A percentile compares a stretch with the other conserved stretches of the same genome.
phyloP scores from a whole-genome alignment of 2,113 vertebrate genomes.

The Octodon degus region DNA sequence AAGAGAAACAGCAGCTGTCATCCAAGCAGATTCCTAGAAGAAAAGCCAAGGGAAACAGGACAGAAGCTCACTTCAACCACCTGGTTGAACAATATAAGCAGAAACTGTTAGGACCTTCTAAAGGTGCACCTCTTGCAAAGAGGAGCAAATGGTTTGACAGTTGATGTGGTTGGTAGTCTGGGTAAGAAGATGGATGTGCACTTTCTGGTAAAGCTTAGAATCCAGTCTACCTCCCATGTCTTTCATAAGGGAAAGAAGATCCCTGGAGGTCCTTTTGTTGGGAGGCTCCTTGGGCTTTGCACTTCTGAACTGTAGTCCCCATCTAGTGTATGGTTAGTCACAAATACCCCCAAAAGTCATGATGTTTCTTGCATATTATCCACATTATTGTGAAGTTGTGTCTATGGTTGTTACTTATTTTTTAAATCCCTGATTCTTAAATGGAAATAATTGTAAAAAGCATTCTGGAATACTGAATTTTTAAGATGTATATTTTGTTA shows the following conservation, averaged over 20 bases:
- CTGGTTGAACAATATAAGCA: slow-evolving; percentile 94
- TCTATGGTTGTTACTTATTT: slow-evolving; percentile 25
- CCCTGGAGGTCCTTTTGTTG: not conserved
- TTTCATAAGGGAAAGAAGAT: not conserved
- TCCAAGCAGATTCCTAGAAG: slow-evolving; percentile 83
- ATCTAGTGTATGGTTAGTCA: not conserved
- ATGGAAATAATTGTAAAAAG: slow-evolving; percentile 52
- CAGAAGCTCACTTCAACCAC: slow-evolving; percentile 88
- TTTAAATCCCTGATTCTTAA: slow-evolving; percentile 46
- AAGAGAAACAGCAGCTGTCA: slow-evolving; percentile 43
- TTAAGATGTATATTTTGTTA: slow-evolving; percentile 74
- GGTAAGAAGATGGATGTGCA: not conserved
- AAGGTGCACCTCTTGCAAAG: slow-evolving; percentile 77
- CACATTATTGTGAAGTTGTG: slow-evolving; percentile 21
- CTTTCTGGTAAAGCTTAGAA: not conserved
- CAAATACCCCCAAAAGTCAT: not conserved
- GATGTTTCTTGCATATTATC: slow-evolving; percentile 22
- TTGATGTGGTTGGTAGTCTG: slow-evolving; percentile 74
- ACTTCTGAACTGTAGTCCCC: slow-evolving; percentile 8
- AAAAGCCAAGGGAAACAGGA: slow-evolving; percentile 72
- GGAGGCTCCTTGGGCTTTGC: not conserved
- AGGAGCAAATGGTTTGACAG: slow-evolving; percentile 93
- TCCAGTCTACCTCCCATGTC: not conserved
- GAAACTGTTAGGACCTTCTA: slow-evolving; percentile 87
- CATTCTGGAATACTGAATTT: slow-evolving; percentile 50